Evolutionary conservation across 2,113 vertebrate species (phyloP).

Genomic region (Atractosteus spatula): DNA sequence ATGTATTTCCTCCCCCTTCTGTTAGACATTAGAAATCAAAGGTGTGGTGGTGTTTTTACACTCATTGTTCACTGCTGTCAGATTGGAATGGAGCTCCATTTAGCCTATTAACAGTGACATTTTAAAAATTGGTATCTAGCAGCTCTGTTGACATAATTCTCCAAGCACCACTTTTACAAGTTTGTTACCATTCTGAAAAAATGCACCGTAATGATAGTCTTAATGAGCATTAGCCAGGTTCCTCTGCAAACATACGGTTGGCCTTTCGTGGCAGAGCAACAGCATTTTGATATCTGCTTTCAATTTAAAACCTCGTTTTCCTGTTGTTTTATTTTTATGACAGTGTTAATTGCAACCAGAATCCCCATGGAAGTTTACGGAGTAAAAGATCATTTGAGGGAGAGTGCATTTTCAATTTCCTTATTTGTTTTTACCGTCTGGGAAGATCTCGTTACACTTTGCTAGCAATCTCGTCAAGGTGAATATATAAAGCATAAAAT

Average conservation of each 20-base stretch:
- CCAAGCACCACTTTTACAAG: slow-evolving; percentile 22
- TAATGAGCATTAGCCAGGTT: slow-evolving; percentile 36
- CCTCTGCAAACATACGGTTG: slow-evolving; percentile 7
- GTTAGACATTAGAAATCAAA: not conserved
- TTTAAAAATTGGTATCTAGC: slow-evolving; percentile 30
- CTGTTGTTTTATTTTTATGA: slow-evolving; percentile 15
- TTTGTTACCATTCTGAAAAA: slow-evolving; percentile 21
- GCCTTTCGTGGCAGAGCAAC: not conserved
- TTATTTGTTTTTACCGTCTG: slow-evolving; percentile 5
- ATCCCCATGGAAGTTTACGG: slow-evolving; percentile 9
- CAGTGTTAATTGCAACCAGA: slow-evolving; percentile 13
- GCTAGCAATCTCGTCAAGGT: slow-evolving; percentile 9
- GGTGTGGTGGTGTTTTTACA: not conserved
- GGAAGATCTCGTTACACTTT: slow-evolving; percentile 1
- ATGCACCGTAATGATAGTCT: slow-evolving; percentile 19
- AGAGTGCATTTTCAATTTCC: not conserved
- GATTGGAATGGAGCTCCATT: slow-evolving; percentile 29
- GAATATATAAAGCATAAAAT: not conserved
- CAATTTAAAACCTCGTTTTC: slow-evolving; percentile 11
- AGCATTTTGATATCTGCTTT: slow-evolving; percentile 13
- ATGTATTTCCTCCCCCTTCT: too few relatives aligned
- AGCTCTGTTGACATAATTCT: slow-evolving; percentile 28
- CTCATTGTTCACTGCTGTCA: too few relatives aligned
- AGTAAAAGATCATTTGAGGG: slow-evolving; percentile 6
- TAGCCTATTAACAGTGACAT: slow-evolving; percentile 41